These are phyloP conservation scores for Drosophila anomalata DNA, from an alignment of 2,888 invertebrate species.

Conservation along the genomic window DNA sequence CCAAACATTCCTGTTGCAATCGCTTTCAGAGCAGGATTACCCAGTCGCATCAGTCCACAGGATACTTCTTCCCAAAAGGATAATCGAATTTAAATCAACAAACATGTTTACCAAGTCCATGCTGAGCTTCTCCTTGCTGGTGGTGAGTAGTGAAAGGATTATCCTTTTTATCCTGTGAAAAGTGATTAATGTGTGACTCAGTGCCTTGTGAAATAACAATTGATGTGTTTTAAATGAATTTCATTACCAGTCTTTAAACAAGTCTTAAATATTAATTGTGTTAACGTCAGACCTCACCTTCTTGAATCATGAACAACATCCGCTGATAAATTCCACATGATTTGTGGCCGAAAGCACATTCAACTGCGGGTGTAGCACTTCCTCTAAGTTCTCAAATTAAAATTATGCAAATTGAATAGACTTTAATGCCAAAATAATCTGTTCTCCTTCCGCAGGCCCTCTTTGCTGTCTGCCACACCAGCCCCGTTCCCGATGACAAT, in stretches of 20 bases:
- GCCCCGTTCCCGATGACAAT: constrained; percentile 67
- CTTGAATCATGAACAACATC: constrained; percentile 2
- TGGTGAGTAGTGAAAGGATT: constrained; percentile 72
- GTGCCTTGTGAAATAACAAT: not conserved
- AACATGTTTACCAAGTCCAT: constrained; percentile 75
- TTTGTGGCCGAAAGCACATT: constrained; percentile 5
- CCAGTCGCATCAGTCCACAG: constrained; percentile 31
- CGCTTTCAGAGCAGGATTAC: constrained; percentile 80
- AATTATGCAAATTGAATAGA: constrained; percentile 9
- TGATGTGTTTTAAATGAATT: too few relatives aligned
- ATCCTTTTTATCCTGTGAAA: constrained; percentile 11
- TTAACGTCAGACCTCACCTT: constrained; percentile 16
- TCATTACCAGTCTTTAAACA: too few relatives aligned
- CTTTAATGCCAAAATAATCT: not conserved
- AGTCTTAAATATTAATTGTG: not conserved
- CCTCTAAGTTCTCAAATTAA: constrained; percentile 10
- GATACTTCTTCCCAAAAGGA: constrained; percentile 35
- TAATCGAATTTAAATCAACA: constrained; percentile 26
- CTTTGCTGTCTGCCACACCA: constrained; percentile 72
- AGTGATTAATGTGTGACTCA: constrained; percentile 11
- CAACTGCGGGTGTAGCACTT: constrained; percentile 6
- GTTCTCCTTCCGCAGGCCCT: constrained; percentile 60
- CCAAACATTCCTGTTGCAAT: constrained; percentile 83
- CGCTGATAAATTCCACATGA: constrained; percentile 9
- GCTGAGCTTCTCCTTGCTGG: constrained; percentile 64